Evolutionary conservation across 2,888 invertebrate genomes (phyloP).

Genomic region (Coremacera marginata): DNA sequence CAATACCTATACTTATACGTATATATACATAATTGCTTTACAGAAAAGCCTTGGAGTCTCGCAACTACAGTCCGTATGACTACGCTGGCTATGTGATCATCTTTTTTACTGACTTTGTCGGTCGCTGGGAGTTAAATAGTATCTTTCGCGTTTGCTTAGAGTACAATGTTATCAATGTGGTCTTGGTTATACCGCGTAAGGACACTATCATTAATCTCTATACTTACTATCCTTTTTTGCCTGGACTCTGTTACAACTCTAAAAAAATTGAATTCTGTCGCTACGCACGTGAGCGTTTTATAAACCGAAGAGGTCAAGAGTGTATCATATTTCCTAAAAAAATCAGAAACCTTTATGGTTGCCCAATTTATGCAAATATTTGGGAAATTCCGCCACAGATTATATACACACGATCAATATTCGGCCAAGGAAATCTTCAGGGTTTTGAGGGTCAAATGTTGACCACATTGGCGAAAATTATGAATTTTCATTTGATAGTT

Average conservation of each 20-base stretch:
- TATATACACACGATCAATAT: neutral
- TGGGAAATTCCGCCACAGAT: neutral
- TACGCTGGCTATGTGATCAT: neutral
- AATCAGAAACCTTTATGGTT: neutral
- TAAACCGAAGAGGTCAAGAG: neutral
- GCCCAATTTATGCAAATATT: neutral
- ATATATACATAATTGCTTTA: neutral
- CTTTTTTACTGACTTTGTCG: neutral
- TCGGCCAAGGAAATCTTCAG: neutral
- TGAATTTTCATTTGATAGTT: neutral
- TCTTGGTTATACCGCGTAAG: neutral
- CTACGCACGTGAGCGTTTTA: neutral
- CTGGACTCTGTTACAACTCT: slow-evolving; percentile 2
- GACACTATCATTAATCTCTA: neutral
- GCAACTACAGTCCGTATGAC: neutral
- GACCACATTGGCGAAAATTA: neutral
- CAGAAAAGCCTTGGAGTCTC: neutral
- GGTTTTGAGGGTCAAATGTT: neutral
- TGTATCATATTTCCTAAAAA: neutral
- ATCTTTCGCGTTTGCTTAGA: neutral
- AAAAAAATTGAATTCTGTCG: neutral
- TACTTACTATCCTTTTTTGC: neutral
- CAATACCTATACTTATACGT: neutral
- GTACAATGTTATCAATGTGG: neutral
- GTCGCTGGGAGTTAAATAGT: neutral